Conservation (phyloP, 2,888 invertebrate genomes). For the Lasioglossum marginatum region DNA sequence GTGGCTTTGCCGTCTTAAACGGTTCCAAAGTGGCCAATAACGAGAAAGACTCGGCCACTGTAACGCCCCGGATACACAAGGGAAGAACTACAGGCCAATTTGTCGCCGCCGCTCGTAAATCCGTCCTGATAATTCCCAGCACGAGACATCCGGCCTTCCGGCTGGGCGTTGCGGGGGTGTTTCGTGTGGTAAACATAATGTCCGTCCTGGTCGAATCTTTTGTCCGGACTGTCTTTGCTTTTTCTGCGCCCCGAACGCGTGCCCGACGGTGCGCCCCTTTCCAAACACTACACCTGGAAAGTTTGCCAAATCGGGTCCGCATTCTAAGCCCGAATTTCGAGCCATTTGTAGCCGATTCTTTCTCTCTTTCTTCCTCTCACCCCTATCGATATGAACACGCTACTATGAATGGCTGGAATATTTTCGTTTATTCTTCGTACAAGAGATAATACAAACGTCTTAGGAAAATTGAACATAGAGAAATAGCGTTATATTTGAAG, state of each 20-base stretch:
- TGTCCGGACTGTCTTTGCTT: conserved; percentile 41
- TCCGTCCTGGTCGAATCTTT: conserved; percentile 68
- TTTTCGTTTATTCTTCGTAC: no score
- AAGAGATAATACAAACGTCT: no score
- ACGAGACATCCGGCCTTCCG: conserved; percentile 78
- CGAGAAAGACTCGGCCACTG: conserved; percentile 57
- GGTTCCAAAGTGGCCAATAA: conserved; percentile 59
- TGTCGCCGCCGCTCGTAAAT: conserved; percentile 68
- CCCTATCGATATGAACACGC: neutral
- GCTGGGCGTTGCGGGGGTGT: conserved; percentile 78
- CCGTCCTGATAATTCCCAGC: conserved; percentile 77
- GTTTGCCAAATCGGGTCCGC: conserved; percentile 28
- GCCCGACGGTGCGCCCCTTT: conserved; percentile 41
- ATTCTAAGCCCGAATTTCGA: neutral
- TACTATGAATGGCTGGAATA: neutral
- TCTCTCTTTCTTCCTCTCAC: neutral
- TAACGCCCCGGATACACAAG: conserved; percentile 53
- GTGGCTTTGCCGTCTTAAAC: conserved; percentile 59
- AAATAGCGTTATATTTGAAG: no score
- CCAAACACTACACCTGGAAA: conserved; percentile 56
- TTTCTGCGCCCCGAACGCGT: conserved; percentile 49
- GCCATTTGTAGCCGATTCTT: conserved; percentile 2
- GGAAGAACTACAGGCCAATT: conserved; percentile 58
- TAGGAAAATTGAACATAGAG: no score
- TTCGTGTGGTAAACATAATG: conserved; percentile 80